Evolutionary conservation across 2,113 vertebrate genomes (phyloP), one percentile per base, ranked within the genome.

Genomic region (Petrocephalus zakoni): DNA sequence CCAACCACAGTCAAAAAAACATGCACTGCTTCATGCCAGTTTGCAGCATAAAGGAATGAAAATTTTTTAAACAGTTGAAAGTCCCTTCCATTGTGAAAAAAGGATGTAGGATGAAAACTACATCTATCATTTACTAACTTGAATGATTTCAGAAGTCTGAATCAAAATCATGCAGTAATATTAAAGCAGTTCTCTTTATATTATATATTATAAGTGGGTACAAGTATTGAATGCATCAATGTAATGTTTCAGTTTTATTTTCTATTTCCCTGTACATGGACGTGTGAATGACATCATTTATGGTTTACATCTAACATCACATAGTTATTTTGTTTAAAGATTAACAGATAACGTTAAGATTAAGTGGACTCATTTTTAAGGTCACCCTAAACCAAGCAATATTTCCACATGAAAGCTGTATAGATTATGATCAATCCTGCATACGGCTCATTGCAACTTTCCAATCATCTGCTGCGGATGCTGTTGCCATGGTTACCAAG

Each of bases 401-500:
- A 51, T 87, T 64, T 89, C 53, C 29, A 47, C 56, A 9, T 55
- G 22, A 46, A 87, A 42, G 42, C 82, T 68, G 15, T 75, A 84
- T 88, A 88, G 37, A 68, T 56, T 58, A 22, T 47, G 89, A 51
- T 55, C 88, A 68, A 88, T 42, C 47, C 88, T 86, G 25, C 34
- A 42, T 55, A 37, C 29, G 86, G 53, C 89, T 92, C 89, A 91
- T 87, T 87, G 89, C 88, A 87, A 82, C 83, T 87, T 89, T 85
- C 88, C 58, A 90, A 87, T 90, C 78, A 90, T 51, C 88, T 89
- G 84, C 88, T 61, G 85, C 89, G 68, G 61, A 91, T 90, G 87
- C 82, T 90, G 93, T 94, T 93, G 87, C 90, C 89, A 89, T 91
- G 91, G 92, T 78, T 91, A 94, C 91, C 81, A 84, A 86, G 29